Base-by-base conservation (phyloP, 2,888 invertebrate species). In the Polydrusus pterygomalis region DNA sequence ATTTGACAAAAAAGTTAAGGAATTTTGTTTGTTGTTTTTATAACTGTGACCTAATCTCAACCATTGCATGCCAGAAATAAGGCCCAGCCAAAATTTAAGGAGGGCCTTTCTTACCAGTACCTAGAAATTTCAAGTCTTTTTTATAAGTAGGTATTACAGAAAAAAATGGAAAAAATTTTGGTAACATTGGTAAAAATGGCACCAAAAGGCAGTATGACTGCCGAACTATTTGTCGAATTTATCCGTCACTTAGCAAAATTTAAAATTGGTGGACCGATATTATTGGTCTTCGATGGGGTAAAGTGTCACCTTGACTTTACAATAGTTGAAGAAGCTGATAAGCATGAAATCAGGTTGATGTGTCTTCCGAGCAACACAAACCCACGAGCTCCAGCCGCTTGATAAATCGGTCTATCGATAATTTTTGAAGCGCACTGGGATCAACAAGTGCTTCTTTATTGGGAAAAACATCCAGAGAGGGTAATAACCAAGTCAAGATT, bases 281-380 rank as follows among this genome's bases (percentile, higher is more conserved):
- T 65, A 11, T 47, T 67, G 30, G 18, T 67, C 20, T 67, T 67
- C 30, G 67, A 49, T 30, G 51, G 51, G 51, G 67, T 51, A 9
- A 5, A 49, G 10, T 45, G 20, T 13, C 51, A 67, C 40, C 20
- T 67, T 6, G 51, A 25, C 25, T 67, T 47, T 30, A 8, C 65
- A 17, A 65, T 47, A 13, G 65, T 65, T 20, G 65, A 65, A 47
- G 30, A 65, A 47, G 65, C 65, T 15, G 65, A 65, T 13, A 38
- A 43, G 20, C 65, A 65, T 43, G 18, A 65, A 11, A 65, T 45
- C 20, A 25, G n/a, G 9, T 20, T 65, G 13, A 47, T 17, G 2
- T 65, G 47, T 25, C 43, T 65, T 3, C 47, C 7, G 9, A 65
- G 65, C 17, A 65, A 65, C 30, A 65, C 49, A 45, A 65, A n/a